Evolutionary conservation across 1,140 invertebrate species (phyloP), one percentile per base, ranked within the genome.

Genomic region (Macrocentrus cingulum): DNA sequence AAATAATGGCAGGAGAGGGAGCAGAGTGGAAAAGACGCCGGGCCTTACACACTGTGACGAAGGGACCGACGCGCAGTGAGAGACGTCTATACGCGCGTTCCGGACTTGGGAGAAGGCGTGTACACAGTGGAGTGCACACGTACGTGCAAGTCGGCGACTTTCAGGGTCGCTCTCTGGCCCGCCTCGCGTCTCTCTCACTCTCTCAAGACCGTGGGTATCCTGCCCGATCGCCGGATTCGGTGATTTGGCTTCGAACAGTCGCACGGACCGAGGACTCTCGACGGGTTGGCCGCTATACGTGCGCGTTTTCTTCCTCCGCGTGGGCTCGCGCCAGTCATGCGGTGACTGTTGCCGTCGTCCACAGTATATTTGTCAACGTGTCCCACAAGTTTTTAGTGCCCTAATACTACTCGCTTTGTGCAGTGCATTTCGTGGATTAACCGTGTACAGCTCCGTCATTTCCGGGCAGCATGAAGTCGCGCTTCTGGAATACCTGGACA

Each of bases 131-230:
- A 71, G 72, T 69, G 69, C 67, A 72, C 73, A 66, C 67, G 67
- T 69, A 73, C 73, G 75, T 76, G 75, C 76, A 77, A 77, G 75
- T 76, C 66, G 68, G 62, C 62, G 61, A 70, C 68, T 75, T 74
- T 76, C 74, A 76, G 73, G 73, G 74, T 76, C 74, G 74, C 71
- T 70, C 65, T 68, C 63, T 68, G 67, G 64, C 65, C 62, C 60
- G 60, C 62, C 60, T 60, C 59, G 60, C 61, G 46, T 57, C 56
- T 49, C 62, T 63, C 60, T 22, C 42, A n/a, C 42, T 15, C 6
- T 8, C 42, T 9, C 9, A 19, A 25, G 18, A 56, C 54, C 34
- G 20, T 39, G 48, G 37, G 48, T 44, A 44, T 58, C 39, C 56
- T 58, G 56, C 29, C 42, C 22, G 36, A 44, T 51, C 25, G 48